Evolutionary conservation across 2,797 vertebrate genomes (phyloP).

Genomic region (Hemitrygon akajei): DNA sequence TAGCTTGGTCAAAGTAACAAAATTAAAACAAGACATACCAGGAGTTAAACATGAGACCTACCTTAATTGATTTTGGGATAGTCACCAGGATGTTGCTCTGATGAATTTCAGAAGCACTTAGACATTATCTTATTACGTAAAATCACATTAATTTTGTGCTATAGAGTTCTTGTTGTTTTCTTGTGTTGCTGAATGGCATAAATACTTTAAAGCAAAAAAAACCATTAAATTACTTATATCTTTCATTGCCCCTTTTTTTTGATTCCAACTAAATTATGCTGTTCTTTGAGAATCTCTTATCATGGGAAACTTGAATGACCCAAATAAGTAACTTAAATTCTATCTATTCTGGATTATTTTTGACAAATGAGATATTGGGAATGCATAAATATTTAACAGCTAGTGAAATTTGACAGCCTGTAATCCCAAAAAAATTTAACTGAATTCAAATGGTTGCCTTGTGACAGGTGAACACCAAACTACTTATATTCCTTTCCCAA

Average conservation of each 20-base stretch:
- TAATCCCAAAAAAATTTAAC: background rate
- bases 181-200: background rate
- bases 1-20: slow-evolving; percentile 56
- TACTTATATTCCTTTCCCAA: background rate
- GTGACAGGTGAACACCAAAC: background rate
- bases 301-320: background rate
- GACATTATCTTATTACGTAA: background rate
- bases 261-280: background rate
- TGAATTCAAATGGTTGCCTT: background rate
- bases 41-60: slow-evolving; percentile 57
- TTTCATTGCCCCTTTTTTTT: background rate
- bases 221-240: background rate
- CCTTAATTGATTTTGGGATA: slow-evolving; percentile 42
- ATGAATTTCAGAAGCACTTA: slow-evolving; percentile 43
- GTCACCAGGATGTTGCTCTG: slow-evolving; percentile 53
- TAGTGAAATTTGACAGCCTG: background rate
- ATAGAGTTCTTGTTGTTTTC: background rate
- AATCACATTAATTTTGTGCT: background rate
- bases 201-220: background rate
- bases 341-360: slow-evolving; percentile 44
- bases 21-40: slow-evolving; percentile 58
- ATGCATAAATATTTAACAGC: background rate
- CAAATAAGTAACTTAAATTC: slow-evolving; percentile 44
- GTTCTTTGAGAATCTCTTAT: background rate
- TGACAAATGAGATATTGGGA: background rate